Evolutionary conservation across 2,113 vertebrate species (phyloP), one percentile per base, ranked within the genome.

Genomic region (Silurus meridionalis): DNA sequence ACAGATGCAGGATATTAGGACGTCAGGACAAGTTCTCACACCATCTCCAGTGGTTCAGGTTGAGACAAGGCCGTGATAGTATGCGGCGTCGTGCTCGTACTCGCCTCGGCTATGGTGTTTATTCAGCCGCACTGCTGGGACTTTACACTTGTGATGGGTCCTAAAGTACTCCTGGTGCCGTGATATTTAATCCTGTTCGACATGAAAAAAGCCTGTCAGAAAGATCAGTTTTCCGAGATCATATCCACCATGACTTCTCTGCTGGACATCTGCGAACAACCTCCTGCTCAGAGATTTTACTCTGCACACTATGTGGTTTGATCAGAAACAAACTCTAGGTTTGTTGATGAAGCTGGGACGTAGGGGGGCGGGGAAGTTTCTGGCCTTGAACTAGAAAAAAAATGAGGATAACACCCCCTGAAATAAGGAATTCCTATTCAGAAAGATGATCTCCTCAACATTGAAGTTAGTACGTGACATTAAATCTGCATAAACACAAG

Each of bases 181-280:
- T 86, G 88, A 87, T 87, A 87, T 80, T 80, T 85, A 80, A 87
- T 84, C 88, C 85, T 75, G 67, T 61, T 82, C 83, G 80, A 37
- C 60, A 74, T 50, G 37, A 37, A n/a, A 77, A 86, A 66, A 85
- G 50, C 50, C 72, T 67, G 80, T 69, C 91, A 92, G 89, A 91
- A 91, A 92, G 82, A 83, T 85, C 67, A 15, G 83, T 91, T 89
- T 83, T 87, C 11, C 71, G 46, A 55, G 58, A 78, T 37, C 75
- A 52, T 90, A 91, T 93, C 89, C 84, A 88, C 84, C 0, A 17
- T 93, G 92, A 94, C 92, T 86, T 94, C 92, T 91, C 55, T 88
- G 28, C 48, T 85, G 87, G 91, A 92, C 87, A 93, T 92, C 87
- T 93, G 90, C 85, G 48, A n/a, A 77, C 21, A n/a, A 69, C 52